Conservation (phyloP, 2,888 invertebrate species). For the Polyommatus icarus region DNA sequence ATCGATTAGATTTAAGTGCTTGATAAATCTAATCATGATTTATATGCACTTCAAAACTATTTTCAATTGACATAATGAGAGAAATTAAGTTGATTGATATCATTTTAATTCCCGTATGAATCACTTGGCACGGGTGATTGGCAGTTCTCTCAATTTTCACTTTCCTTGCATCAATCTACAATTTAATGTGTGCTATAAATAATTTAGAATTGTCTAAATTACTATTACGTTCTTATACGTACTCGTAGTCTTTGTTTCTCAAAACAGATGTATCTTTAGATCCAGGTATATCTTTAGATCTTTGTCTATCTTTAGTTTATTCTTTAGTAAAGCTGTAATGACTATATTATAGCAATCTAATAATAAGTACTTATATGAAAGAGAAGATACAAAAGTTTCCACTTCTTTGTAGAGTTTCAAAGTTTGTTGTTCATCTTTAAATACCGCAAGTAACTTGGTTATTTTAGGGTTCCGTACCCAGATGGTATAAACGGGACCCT, state of each 20-base stretch:
- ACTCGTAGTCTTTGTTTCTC: background rate
- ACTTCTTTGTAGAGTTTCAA: too few species aligned
- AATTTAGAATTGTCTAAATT: background rate
- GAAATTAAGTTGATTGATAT: conserved; percentile 20
- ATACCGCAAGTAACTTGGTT: too few species aligned
- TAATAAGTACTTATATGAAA: too few species aligned
- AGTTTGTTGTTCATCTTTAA: too few species aligned
- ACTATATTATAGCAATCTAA: too few species aligned
- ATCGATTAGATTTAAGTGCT: background rate
- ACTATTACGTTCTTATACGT: background rate
- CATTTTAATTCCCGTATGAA: conserved; percentile 13
- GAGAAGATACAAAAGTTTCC: too few species aligned
- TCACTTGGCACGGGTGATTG: conserved; percentile 14
- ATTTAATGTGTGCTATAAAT: background rate
- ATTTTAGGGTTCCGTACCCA: too few species aligned
- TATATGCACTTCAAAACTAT: background rate
- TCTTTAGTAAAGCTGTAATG: too few species aligned
- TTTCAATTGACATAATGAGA: conserved; percentile 1
- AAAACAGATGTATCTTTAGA: too few species aligned
- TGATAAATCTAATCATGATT: background rate
- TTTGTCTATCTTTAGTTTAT: background rate
- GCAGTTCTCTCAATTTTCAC: background rate
- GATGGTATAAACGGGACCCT: too few species aligned
- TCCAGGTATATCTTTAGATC: background rate
- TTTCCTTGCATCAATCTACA: background rate